Evolutionary conservation across 2,888 invertebrate genomes (phyloP).

Genomic region (Cactoblastis cactorum): DNA sequence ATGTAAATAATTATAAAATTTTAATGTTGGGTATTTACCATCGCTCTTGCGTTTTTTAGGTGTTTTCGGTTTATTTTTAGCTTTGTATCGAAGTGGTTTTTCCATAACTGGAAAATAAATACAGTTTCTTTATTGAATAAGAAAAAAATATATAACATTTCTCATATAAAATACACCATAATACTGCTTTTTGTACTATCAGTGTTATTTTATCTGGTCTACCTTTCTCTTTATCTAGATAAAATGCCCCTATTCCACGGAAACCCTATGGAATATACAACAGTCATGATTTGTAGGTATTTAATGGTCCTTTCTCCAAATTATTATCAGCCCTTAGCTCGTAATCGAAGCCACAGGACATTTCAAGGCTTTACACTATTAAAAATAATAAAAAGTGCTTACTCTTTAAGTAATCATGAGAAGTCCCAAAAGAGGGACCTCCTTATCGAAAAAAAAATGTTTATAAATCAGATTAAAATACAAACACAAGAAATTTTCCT

Average conservation of each 20-base stretch:
- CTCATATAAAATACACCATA: too few relatives aligned
- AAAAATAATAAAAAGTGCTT: conserved; percentile 15
- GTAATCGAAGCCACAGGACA: too few relatives aligned
- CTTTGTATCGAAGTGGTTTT: conserved; percentile 46
- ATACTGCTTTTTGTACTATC: too few relatives aligned
- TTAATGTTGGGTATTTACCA: conserved; percentile 41
- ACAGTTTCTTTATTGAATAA: background rate
- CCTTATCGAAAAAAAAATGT: background rate
- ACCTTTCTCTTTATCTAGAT: too few relatives aligned
- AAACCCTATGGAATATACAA: too few relatives aligned
- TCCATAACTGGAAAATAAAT: conserved; percentile 46
- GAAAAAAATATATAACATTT: background rate
- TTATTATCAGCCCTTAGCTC: too few relatives aligned
- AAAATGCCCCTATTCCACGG: too few relatives aligned
- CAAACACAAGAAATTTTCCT: background rate
- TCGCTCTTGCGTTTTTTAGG: conserved; percentile 60
- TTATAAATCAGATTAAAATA: background rate
- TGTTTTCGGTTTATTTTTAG: conserved; percentile 56
- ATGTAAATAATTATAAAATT: background rate
- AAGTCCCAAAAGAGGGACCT: background rate
- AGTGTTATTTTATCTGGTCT: too few relatives aligned
- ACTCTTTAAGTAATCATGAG: background rate
- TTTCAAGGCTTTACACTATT: too few relatives aligned
- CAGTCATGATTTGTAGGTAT: too few relatives aligned
- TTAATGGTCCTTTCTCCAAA: too few relatives aligned